Evolutionary conservation across 2,797 vertebrate species (phyloP), one percentile per base, ranked within the genome.

Genomic region (Labroides dimidiatus): DNA sequence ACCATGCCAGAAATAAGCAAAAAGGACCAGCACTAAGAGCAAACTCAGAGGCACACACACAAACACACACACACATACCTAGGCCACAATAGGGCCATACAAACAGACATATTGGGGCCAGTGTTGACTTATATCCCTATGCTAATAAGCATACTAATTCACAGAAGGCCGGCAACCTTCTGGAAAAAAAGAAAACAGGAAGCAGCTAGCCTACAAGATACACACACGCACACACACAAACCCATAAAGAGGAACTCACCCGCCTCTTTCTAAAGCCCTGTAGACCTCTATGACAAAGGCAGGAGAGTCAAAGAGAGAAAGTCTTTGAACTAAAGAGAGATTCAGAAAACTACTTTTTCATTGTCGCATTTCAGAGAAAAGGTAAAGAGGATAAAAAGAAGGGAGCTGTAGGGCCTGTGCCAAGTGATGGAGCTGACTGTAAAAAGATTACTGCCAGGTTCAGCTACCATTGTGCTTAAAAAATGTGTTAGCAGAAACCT

Each of bases 101-200:
- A 85, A 84, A 85, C 55, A 90, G 93, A 94, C 93, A 87, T 85
- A 93, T 94, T 93, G 85, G 84, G 94, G 93, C 78, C 93, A 93
- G 69, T 87, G 85, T 91, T 93, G 93, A 94, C 93, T 93, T 93
- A 94, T 94, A 94, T 93, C 89, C 90, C 72, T 94, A 94, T 94
- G 94, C 93, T 92, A 94, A 94, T 94, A 90, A 86, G 89, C 82
- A 82, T 84, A 88, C 82, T 92, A 93, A 94, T 93, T 90, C 80
- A 68, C 78, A 84, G 39, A 80, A 71, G 81, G 69, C 59, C 39
- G 12, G 37, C 47, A 81, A 84, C 66, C 50, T 83, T 84, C 24
- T 19, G 30, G 23, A 44, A 75, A 64, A 80, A 75, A 64, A 67
- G 39, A 19, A 42, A 33, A 49, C 39, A 62, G 17, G 19, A 43